Base-by-base conservation (phyloP, 2,113 vertebrate species). In the Dolichallabes microphthalmus region DNA sequence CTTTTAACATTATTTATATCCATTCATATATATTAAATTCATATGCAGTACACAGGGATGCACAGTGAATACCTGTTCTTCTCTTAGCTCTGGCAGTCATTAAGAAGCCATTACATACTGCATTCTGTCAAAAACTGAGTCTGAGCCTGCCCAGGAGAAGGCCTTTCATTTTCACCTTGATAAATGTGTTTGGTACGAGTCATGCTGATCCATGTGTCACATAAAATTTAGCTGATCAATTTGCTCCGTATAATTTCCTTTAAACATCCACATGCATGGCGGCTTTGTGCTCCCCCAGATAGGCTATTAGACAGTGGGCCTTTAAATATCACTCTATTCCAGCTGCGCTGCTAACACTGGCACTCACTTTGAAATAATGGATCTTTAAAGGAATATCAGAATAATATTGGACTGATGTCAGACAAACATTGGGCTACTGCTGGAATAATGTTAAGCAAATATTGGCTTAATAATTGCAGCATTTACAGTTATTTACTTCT, bases 201-300 rank as follows among this genome's bases (percentile, higher is more conserved):
- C 30, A 39, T 85, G 82, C 78, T 77, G 76, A 68, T 83, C 39
- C 15, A 57, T 73, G 61, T 68, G 75, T 85, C 75, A 86, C 45
- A 61, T 80, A 79, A 63, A 80, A 77, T 84, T 73, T 86, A 82
- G 79, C 27, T 50, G 84, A 83, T 85, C 78, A 61, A 85, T 90
- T 90, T 84, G 50, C 64, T 13, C 22, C 32, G 32, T 78, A 52
- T 86, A 80, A 87, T 87, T 86, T 19, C 53, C 77, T 82, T 84
- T 76, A 78, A 86, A 68, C 53, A 57, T 55, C 74, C 66, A 52
- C 55, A 19, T 20, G 50, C 60, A 52, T 83, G 4, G 66, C 20
- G 68, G 63, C 39, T 27, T 86, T 50, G 35, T 73, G 61, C 35
- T 30, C 32, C 27, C 39, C 30, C n/a, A 45, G 60, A 82, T 76